Percentiles rank a stretch among this genome's conserved stretches.
Evolutionary conservation across 2,113 vertebrate species (phyloP).

Genomic region (Sitta europaea): DNA sequence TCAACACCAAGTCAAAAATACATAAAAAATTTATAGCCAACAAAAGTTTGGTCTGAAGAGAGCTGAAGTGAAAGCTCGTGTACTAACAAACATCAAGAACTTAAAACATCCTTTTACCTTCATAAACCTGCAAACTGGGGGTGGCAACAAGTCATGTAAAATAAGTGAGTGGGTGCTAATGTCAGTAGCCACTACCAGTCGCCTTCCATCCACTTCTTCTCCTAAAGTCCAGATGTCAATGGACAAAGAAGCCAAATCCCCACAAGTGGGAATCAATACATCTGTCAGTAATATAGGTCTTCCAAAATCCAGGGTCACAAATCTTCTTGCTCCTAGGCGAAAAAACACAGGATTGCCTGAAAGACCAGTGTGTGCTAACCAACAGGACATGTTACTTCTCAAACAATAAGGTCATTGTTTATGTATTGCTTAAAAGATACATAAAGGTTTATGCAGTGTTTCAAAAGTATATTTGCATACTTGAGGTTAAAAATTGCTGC

Average conservation of each 20-base stretch:
- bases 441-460: not conserved
- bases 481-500: not conserved
- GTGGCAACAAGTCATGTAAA: slow-evolving; percentile 93
- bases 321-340: slow-evolving; percentile 88
- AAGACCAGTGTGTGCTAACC: not conserved
- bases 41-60: not conserved
- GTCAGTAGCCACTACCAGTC: slow-evolving; percentile 95
- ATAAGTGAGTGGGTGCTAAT: slow-evolving; percentile 98
- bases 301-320: slow-evolving; percentile 96
- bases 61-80: not conserved
- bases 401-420: not conserved
- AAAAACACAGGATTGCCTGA: not conserved
- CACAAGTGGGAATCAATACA: slow-evolving; percentile 93
- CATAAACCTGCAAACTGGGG: slow-evolving; percentile 98
- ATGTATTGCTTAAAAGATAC: not conserved
- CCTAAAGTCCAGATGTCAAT: slow-evolving; percentile 99
- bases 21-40: not conserved
- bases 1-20: not conserved
- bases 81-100: not conserved
- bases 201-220: slow-evolving; percentile 94
- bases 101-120: slow-evolving; percentile 79
- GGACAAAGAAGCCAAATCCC: slow-evolving; percentile 94
- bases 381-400: not conserved
- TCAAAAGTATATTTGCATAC: not conserved
- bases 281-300: slow-evolving; percentile 92